Evolutionary conservation across 2,888 invertebrate species (phyloP), one percentile per base, ranked within the genome.

Genomic region (Chironomus riparius): DNA sequence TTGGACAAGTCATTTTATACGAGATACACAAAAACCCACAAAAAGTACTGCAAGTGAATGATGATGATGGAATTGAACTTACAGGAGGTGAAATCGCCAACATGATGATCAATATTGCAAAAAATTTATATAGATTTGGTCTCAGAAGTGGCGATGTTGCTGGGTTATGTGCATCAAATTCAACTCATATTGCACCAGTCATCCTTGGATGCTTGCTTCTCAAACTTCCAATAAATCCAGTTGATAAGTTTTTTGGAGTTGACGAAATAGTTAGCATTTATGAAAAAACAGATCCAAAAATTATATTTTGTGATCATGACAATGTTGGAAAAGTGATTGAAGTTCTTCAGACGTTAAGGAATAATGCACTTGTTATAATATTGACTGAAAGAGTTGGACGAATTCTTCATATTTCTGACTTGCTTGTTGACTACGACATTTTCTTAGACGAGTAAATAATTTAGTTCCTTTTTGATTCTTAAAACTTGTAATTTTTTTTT

Each of bases 1-100:
- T 68, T 7, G 68, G 68, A 4, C 68, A 68, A 68, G 47, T 47
- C 5, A 28, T 68, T 15, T 15, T 68, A 7, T 15, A 38, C 12
- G 38, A 38, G n/a, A 38, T 38, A 10, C 28, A 68, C n/a, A 68
- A 47, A 47, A 56, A 28, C 7, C 68, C 68, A 7, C 3, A 47
- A 2, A 68, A 68, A 28, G 47, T 47, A 18, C 13, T 47, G 7
- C 68, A 68, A 47, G 28, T 68, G 68, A 15, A 38, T 47, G 68
- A 68, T 22, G 68, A 68, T 68, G 68, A 68, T 47, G 68, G 68
- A 68, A 68, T 38, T 10, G 68, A 68, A 15, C 28, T 68, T 4
- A 68, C 28, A 6, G 24, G 68, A 15, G 13, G 38, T 21, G 15
- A 68, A 38, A 68, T 68, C 4, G n/a, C 18, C 5, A n/a, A 38